Evolutionary conservation across 2,888 invertebrate genomes (phyloP).

Genomic region (Hypomecis atomaria): DNA sequence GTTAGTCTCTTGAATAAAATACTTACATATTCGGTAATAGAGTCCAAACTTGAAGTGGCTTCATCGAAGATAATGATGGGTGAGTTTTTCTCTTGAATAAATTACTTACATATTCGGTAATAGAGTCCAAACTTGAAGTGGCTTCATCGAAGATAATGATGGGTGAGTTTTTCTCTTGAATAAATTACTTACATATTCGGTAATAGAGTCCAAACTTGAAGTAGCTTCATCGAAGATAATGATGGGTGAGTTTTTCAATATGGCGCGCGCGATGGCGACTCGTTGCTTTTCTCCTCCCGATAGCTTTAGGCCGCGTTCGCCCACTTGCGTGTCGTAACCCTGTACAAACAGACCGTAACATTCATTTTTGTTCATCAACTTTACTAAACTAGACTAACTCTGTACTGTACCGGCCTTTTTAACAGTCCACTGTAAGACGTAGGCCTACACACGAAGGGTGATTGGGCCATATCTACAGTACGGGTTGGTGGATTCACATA

Average conservation of each 20-base stretch:
- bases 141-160: conserved; percentile 99
- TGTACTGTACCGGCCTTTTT: no score
- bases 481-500: no score
- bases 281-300: conserved; percentile 99
- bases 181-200: conserved; percentile 92
- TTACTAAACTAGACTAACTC: no score
- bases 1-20: no score
- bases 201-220: conserved; percentile 97
- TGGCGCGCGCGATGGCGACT: conserved; percentile 98
- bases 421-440: no score
- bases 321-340: conserved; percentile 89
- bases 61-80: conserved; percentile 98
- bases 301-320: conserved; percentile 90
- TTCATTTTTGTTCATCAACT: no score
- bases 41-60: conserved; percentile 98
- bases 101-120: conserved; percentile 94
- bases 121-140: conserved; percentile 98
- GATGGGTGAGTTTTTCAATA: conserved; percentile 96
- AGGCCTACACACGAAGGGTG: no score
- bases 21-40: conserved; percentile 96
- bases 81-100: no score
- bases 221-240: conserved; percentile 99
- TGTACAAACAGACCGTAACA: conserved; percentile 33
- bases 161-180: conserved; percentile 96
- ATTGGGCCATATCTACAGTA: no score